Percentiles rank a stretch among this genome's conserved stretches.
Evolutionary conservation across 2,113 vertebrate species (phyloP).

Genomic region (Cheirogaleus medius): DNA sequence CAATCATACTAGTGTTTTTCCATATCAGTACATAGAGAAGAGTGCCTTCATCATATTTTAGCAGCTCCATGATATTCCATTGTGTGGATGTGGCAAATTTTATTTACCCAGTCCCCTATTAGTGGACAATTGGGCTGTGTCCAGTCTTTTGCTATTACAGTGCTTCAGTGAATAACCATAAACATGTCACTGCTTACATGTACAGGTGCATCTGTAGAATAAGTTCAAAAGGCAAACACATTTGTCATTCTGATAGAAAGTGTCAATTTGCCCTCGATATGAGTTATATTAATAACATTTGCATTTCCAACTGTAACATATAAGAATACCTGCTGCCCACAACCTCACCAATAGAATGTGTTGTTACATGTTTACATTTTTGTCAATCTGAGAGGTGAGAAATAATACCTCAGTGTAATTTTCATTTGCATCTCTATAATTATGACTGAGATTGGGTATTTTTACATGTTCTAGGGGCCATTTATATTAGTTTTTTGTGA

Average conservation of each 20-base stretch:
- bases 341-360: neutral
- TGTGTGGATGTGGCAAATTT: neutral
- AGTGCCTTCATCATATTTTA: slow-evolving; percentile 11
- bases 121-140: neutral
- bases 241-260: slow-evolving; percentile 1
- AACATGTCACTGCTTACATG: neutral
- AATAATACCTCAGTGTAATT: neutral
- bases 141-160: neutral
- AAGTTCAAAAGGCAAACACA: slow-evolving; percentile 36
- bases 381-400: neutral
- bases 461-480: neutral
- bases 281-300: neutral
- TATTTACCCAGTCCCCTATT: neutral
- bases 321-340: neutral
- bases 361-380: neutral
- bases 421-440: neutral
- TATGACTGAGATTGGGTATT: neutral
- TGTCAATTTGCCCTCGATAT: neutral
- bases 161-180: neutral
- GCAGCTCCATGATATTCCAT: neutral
- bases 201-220: neutral
- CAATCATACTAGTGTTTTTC: neutral
- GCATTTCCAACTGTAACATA: neutral
- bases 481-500: neutral
- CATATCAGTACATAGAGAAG: neutral